Evolutionary conservation across 2,113 vertebrate genomes (phyloP).

Genomic region (Notarius lentiginosus): DNA sequence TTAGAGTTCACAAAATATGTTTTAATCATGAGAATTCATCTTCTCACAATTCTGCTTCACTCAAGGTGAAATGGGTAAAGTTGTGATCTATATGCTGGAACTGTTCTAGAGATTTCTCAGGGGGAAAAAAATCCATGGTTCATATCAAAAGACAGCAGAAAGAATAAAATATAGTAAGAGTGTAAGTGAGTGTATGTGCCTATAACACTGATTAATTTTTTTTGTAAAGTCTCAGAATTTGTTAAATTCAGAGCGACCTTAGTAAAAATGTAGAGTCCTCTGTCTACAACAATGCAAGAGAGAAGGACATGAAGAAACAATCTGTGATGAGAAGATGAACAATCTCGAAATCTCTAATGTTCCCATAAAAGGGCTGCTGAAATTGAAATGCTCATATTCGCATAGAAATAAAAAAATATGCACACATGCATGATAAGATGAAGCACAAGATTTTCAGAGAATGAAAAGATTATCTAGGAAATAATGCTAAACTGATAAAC

Average conservation of each 20-base stretch:
- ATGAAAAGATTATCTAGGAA: not conserved
- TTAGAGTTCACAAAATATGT: not conserved
- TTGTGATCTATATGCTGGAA: not conserved
- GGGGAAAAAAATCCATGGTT: not conserved
- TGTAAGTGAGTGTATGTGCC: not conserved
- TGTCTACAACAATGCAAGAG: not conserved
- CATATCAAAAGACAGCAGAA: not conserved
- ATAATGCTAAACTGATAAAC: not conserved
- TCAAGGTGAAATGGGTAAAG: conserved; percentile 16
- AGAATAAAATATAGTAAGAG: conserved; percentile 3
- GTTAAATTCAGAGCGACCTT: conserved; percentile 57
- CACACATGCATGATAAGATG: not conserved
- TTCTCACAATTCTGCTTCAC: conserved; percentile 27
- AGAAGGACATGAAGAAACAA: not conserved
- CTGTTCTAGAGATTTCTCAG: not conserved
- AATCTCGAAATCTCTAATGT: not conserved
- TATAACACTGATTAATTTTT: conserved; percentile 41
- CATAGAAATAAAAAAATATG: conserved; percentile 9
- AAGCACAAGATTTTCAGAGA: not conserved
- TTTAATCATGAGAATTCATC: conserved; percentile 35
- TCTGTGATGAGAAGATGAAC: not conserved
- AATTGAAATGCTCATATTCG: conserved; percentile 3
- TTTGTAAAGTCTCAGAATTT: conserved; percentile 45
- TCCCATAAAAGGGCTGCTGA: conserved; percentile 28
- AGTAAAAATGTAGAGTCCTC: conserved; percentile 59